Base-by-base conservation (phyloP, 2,888 invertebrate species). In the Ganaspis brasiliensis region DNA sequence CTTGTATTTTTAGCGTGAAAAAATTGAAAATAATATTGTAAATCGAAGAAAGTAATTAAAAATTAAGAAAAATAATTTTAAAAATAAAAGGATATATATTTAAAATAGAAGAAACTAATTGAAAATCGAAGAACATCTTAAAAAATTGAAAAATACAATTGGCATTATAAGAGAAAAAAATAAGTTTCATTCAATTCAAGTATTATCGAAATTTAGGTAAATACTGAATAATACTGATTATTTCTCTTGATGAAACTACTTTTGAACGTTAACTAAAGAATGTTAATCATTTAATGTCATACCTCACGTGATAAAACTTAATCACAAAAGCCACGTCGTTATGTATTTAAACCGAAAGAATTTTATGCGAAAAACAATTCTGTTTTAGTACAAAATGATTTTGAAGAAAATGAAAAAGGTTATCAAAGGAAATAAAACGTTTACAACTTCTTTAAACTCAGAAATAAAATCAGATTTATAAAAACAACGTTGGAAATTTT, bases 121-220 rank as follows among this genome's bases (percentile, higher is more conserved):
- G n/a, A n/a, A n/a, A n/a, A n/a, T n/a, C n/a, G n/a, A n/a, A n/a
- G n/a, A n/a, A n/a, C n/a, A n/a, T n/a, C n/a, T n/a, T n/a, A n/a
- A n/a, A n/a, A n/a, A n/a, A n/a, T n/a, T n/a, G n/a, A n/a, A n/a
- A n/a, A n/a, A n/a, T n/a, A n/a, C n/a, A n/a, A n/a, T n/a, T n/a
- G n/a, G 89, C 97, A 97, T 37, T 97, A 93, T 93, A 82, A 21
- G 87, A 83, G 79, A 78, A 40, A 84, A 79, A 74, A 78, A 57
- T 35, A 37, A 67, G 3, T 75, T 61, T n/a, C n/a, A n/a, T n/a
- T n/a, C n/a, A n/a, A n/a, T n/a, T n/a, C n/a, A 74, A 55, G 56
- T 10, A 72, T 49, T 72, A 9, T n/a, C n/a, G n/a, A n/a, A n/a
- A n/a, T 31, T 31, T 31, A 31, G 31, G 6, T 31, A 31, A 31